Evolutionary conservation across 2,113 vertebrate genomes (phyloP).

Genomic region (Ailurus styani): DNA sequence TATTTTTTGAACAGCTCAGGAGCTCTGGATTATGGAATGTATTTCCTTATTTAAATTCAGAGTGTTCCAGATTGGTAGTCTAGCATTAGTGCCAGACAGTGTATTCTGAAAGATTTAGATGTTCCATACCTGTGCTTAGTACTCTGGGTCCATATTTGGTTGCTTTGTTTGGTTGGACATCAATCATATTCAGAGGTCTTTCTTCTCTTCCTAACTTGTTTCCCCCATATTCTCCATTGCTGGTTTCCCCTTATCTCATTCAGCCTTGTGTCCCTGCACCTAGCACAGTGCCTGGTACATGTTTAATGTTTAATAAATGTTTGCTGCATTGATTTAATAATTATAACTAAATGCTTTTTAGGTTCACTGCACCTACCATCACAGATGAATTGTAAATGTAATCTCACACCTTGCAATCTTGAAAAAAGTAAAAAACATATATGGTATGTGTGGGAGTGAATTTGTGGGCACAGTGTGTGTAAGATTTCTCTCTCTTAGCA

Average conservation of each 20-base stretch:
- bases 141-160: not conserved
- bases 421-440: not conserved
- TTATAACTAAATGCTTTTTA: not conserved
- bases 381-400: not conserved
- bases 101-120: not conserved
- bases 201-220: not conserved
- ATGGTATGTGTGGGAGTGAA: not conserved
- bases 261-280: not conserved
- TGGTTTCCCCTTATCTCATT: not conserved
- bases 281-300: not conserved
- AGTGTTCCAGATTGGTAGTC: not conserved
- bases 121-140: not conserved
- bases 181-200: not conserved
- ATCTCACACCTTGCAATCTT: not conserved
- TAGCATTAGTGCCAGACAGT: not conserved
- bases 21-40: not conserved
- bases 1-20: not conserved
- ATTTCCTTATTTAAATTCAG: constrained; percentile 30
- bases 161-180: not conserved
- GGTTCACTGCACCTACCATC: not conserved
- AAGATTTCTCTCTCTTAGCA: not conserved
- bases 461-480: not conserved
- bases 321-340: not conserved
- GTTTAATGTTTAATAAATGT: not conserved
- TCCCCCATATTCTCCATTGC: rapidly evolving